Conservation (phyloP, 2,113 vertebrate species). For the Cheirogaleus medius region DNA sequence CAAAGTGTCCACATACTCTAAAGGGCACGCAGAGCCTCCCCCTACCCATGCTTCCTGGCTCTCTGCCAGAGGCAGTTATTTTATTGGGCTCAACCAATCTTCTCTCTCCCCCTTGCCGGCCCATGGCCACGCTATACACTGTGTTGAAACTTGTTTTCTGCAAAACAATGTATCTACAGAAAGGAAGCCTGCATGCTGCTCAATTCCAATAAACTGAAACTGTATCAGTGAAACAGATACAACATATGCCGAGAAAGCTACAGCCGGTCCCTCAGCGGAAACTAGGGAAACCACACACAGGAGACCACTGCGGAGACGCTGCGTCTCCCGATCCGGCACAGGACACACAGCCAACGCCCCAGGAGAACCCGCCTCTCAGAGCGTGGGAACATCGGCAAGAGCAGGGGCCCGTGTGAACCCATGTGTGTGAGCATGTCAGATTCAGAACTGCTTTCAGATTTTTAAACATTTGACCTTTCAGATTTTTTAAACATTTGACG, state of each 20-base stretch:
- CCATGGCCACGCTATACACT: background rate
- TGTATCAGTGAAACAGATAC: background rate
- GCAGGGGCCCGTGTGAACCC: background rate
- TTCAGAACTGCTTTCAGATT: background rate
- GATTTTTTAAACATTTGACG: background rate
- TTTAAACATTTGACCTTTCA: background rate
- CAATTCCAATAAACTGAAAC: background rate
- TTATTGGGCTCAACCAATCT: background rate
- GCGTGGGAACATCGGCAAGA: background rate
- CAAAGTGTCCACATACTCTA: background rate
- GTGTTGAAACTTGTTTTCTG: background rate
- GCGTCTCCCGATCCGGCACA: background rate
- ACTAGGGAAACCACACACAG: background rate
- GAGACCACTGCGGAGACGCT: background rate
- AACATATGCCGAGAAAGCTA: background rate
- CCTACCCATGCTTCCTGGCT: background rate
- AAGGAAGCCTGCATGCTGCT: background rate
- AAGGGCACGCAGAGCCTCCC: background rate
- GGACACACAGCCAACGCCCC: background rate
- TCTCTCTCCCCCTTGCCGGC: accelerated
- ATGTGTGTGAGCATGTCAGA: background rate
- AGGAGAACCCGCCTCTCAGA: background rate
- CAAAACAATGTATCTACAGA: background rate
- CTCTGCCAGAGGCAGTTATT: background rate
- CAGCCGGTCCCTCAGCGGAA: background rate